Evolutionary conservation across 2,888 invertebrate genomes (phyloP).

Genomic region (Chrysolina americana): DNA sequence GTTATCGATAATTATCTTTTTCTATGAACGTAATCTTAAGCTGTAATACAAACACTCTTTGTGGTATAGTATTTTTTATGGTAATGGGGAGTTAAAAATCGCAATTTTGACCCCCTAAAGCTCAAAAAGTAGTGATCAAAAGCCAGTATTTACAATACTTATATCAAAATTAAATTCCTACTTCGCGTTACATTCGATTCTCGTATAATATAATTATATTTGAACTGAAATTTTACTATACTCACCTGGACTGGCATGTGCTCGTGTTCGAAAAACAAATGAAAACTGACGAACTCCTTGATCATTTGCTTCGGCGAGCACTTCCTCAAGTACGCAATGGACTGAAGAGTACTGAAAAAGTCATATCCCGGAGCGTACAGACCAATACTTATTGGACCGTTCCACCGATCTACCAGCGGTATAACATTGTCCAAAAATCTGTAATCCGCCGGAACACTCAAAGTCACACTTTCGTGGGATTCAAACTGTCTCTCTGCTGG

Average conservation of each 20-base stretch:
- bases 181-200: no score
- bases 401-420: conserved; percentile 86
- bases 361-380: conserved; percentile 88
- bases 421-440: conserved; percentile 89
- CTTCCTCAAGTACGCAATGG: conserved; percentile 83
- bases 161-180: no score
- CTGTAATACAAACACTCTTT: no score
- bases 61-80: no score
- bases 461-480: conserved; percentile 54
- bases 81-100: no score
- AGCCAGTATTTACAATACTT: no score
- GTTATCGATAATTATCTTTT: no score
- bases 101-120: no score
- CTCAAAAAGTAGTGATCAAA: no score
- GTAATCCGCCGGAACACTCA: conserved; percentile 55
- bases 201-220: no score
- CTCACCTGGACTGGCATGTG: conserved; percentile 77
- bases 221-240: neutral
- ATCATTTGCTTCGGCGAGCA: conserved; percentile 81
- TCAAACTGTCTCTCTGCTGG: conserved; percentile 66
- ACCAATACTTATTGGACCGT: conserved; percentile 86
- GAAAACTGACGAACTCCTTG: conserved; percentile 84
- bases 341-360: conserved; percentile 79
- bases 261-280: conserved; percentile 85
- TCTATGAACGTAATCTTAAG: no score